Conservation (phyloP, 2,797 vertebrate species). For the Denticeps clupeoides region DNA sequence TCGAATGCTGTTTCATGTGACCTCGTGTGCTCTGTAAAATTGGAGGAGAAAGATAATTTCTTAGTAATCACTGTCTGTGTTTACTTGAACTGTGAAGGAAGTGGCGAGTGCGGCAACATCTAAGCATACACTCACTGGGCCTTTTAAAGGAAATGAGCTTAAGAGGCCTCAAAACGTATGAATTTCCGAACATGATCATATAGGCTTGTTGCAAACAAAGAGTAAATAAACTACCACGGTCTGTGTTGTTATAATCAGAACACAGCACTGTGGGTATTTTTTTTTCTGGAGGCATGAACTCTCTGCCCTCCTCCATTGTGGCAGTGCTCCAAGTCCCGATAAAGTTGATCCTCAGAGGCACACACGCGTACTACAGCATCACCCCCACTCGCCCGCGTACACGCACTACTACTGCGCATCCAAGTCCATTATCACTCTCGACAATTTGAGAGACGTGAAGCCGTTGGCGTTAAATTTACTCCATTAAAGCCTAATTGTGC, state of each 20-base stretch:
- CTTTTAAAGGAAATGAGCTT: not conserved
- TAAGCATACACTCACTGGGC: not conserved
- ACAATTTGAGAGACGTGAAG: no score
- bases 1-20: no score
- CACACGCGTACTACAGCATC: constrained; percentile 13
- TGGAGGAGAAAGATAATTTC: not conserved
- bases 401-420: no score
- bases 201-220: no score
- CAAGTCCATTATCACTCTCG: no score
- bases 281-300: constrained; percentile 26
- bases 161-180: no score
- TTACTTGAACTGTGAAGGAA: not conserved
- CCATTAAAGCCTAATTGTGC: no score
- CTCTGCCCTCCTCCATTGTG: constrained; percentile 34
- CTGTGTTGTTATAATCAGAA: not conserved
- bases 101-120: not conserved
- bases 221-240: no score
- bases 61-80: not conserved
- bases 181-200: no score
- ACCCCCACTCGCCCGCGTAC: no score
- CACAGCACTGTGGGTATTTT: not conserved
- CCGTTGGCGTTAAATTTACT: no score
- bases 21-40: not conserved
- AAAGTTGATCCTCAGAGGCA: constrained; percentile 33
- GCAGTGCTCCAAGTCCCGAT: constrained; percentile 34